phyloP scores from a whole-genome alignment of 2,888 invertebrate genomes.

The Liposcelis brunnea region DNA sequence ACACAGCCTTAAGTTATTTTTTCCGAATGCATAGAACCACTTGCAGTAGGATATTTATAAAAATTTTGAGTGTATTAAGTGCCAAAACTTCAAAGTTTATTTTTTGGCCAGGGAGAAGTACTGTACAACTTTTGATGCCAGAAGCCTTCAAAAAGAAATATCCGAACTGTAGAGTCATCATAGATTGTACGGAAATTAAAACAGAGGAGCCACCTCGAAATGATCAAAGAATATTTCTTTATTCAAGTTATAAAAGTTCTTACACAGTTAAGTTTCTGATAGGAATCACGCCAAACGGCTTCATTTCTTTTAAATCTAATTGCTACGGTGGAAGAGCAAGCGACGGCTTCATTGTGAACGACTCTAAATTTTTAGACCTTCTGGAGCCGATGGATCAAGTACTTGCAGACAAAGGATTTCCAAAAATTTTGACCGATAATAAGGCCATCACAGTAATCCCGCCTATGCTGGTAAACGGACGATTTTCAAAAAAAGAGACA shows the following conservation, averaged over 20 bases:
- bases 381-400: slow-evolving; percentile 15
- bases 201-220: slow-evolving; percentile 15
- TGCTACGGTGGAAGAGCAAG: slow-evolving; percentile 16
- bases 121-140: slow-evolving; percentile 19
- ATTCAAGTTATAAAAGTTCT: slow-evolving; percentile 15
- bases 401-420: slow-evolving; percentile 17
- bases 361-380: slow-evolving; percentile 16
- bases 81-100: slow-evolving; percentile 14
- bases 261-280: slow-evolving; percentile 17
- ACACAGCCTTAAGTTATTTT: not conserved
- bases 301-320: slow-evolving; percentile 16
- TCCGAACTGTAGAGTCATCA: slow-evolving; percentile 16
- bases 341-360: slow-evolving; percentile 16
- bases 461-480: slow-evolving; percentile 13
- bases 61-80: not conserved
- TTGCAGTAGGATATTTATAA: not conserved
- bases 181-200: slow-evolving; percentile 17
- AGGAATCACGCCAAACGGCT: slow-evolving; percentile 16
- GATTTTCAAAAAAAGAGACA: slow-evolving; percentile 15
- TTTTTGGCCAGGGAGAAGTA: slow-evolving; percentile 16
- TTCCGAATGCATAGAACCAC: not conserved
- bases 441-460: slow-evolving; percentile 16
- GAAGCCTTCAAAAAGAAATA: slow-evolving; percentile 16
- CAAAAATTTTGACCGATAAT: slow-evolving; percentile 13
- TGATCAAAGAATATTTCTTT: slow-evolving; percentile 15